Base-by-base conservation (phyloP, 2,797 vertebrate species). In the Threskiornis aethiopicus region DNA sequence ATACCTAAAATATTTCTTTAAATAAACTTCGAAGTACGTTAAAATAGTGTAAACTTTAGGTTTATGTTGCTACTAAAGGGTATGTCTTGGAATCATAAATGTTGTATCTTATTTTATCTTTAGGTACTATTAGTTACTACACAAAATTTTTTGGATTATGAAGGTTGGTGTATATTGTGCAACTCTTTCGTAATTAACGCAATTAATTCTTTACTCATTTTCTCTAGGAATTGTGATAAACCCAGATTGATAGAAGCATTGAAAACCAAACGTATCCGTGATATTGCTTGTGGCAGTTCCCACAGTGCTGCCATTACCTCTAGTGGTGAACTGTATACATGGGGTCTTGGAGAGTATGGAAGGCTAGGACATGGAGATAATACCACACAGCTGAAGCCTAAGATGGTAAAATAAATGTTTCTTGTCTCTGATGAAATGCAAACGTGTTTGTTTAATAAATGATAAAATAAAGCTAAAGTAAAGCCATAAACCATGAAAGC, bases 301-400 rank as follows among this genome's bases (percentile, higher is more conserved):
- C 99, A 99, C 90, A 99, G 99, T 10, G 99, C 99, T 2, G 99
- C 99, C 4, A 99, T 99, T 97, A 99, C 99, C 9, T 99, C 99
- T 69, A 99, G 99, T 1, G 99, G 99, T 29, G 99, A 99, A 44
- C 98, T 99, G 65, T 99, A 99, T 92, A 99, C 99, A 7, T 99
- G 99, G 99, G 99, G 99, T n/a, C 97, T 99, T n/a, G 99, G 99
- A 24, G 99, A 99, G 79, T 99, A 99, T 24, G 99, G 99, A 61
- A 99, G 99, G 7, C 98, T 99, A 44, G 99, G 99, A 51, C 99
- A 99, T 9, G 99, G 99, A 24, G 99, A 99, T 97, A 99, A 99
- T 96, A 99, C 99, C 9, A 99, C 99, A 6, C 99, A 99, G 92
- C 98, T 99, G 73, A 99, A 99, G 87, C 99, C 99, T 57, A 99